Evolutionary conservation across 1,140 invertebrate species (phyloP).

Genomic region (Dendroctonus valens): DNA sequence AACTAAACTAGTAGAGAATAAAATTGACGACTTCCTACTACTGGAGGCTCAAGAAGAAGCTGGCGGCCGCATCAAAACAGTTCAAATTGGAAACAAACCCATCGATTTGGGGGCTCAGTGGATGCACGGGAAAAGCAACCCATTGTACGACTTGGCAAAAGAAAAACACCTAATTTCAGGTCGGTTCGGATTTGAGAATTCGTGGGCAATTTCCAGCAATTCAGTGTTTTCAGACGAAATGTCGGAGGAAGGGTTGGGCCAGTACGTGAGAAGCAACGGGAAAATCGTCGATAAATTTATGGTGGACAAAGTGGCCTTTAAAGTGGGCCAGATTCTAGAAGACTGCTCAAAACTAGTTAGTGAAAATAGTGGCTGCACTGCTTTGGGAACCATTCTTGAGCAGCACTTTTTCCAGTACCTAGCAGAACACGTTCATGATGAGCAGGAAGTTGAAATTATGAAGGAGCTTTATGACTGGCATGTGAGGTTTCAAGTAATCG

Average conservation of each 20-base stretch:
- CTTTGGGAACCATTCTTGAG: constrained; percentile 38
- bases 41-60: constrained; percentile 57
- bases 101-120: constrained; percentile 74
- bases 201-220: background rate
- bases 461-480: constrained; percentile 64
- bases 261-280: constrained; percentile 57
- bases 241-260: constrained; percentile 57
- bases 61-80: constrained; percentile 63
- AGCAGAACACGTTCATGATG: constrained; percentile 42
- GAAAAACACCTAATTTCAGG: constrained; percentile 51
- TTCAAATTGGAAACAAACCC: constrained; percentile 48
- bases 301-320: constrained; percentile 54
- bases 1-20: constrained; percentile 51
- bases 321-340: constrained; percentile 54
- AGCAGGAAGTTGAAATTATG: constrained; percentile 46
- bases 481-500: constrained; percentile 62
- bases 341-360: constrained; percentile 55
- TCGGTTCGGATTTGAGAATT: background rate
- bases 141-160: constrained; percentile 54
- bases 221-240: constrained; percentile 45
- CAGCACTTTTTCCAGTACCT: constrained; percentile 55
- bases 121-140: constrained; percentile 67
- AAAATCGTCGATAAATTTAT: constrained; percentile 49
- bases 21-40: constrained; percentile 57
- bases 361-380: too few species aligned